Percentiles rank a stretch among this genome's conserved stretches.
These are phyloP conservation scores for Excalfactoria chinensis DNA, from an alignment of 2,113 vertebrate species.

Conservation along the genomic window DNA sequence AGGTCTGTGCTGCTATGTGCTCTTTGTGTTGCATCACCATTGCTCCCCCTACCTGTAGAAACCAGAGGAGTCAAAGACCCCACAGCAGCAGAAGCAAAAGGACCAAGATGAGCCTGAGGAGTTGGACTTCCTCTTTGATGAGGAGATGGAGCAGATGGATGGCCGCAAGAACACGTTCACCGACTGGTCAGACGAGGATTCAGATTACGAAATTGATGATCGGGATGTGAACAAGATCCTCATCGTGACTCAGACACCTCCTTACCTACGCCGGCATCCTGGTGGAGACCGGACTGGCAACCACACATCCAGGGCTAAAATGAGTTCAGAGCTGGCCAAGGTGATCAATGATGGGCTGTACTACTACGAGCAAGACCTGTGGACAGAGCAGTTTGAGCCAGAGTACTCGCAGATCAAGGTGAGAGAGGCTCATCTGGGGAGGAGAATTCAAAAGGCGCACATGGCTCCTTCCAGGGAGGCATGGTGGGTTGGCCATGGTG, in stretches of 20 bases:
- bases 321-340: conserved; percentile 91
- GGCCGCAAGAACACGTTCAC: conserved; percentile 98
- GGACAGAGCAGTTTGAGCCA: conserved; percentile 94
- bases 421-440: neutral
- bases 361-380: conserved; percentile 97
- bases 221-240: conserved; percentile 98
- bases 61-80: conserved; percentile 80
- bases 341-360: conserved; percentile 97
- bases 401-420: conserved; percentile 99
- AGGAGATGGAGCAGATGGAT: conserved; percentile 98
- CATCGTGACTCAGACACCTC: conserved; percentile 96
- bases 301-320: conserved; percentile 93
- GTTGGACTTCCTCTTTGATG: conserved; percentile 97
- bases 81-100: conserved; percentile 69
- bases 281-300: conserved; percentile 95
- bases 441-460: fast-evolving
- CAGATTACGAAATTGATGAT: conserved; percentile 95
- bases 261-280: conserved; percentile 94
- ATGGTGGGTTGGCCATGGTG: neutral
- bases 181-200: conserved; percentile 96
- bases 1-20: fast-evolving
- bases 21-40: neutral
- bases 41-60: conserved; percentile 71
- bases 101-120: conserved; percentile 96
- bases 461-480: neutral